Conservation (phyloP, 2,797 vertebrate species). For the Clarias pachynema region DNA sequence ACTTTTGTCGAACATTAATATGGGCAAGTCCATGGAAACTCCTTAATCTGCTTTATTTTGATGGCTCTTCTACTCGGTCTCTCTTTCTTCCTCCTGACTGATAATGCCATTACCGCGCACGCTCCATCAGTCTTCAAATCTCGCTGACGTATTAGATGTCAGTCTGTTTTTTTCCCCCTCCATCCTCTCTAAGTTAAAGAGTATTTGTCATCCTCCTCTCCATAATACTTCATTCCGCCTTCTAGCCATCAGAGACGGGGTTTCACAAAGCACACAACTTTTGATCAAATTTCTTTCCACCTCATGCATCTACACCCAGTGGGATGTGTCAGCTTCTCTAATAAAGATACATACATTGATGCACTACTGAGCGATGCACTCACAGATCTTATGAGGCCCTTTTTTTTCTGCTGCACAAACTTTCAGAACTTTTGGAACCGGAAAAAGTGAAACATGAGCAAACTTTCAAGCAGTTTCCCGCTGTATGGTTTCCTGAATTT, state of each 20-base stretch:
- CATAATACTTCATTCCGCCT: slow-evolving; percentile 33
- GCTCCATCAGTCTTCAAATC: slow-evolving; percentile 49
- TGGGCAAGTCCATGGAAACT: slow-evolving; percentile 41
- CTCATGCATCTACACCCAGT: slow-evolving; percentile 37
- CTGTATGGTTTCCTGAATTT: background rate
- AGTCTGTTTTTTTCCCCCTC: slow-evolving; percentile 31
- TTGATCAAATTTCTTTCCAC: slow-evolving; percentile 50
- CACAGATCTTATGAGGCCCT: background rate
- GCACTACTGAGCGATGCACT: slow-evolving; percentile 21
- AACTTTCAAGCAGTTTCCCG: background rate
- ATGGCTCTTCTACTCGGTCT: slow-evolving; percentile 41
- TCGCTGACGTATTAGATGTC: slow-evolving; percentile 51
- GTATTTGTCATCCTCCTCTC: slow-evolving; percentile 56
- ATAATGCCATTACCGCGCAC: slow-evolving; percentile 41
- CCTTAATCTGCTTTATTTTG: slow-evolving; percentile 46
- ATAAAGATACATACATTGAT: slow-evolving; percentile 29
- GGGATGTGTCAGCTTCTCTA: slow-evolving; percentile 36
- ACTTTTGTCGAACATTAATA: slow-evolving; percentile 56
- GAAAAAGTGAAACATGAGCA: background rate
- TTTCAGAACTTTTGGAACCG: background rate
- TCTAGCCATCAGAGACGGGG: slow-evolving; percentile 28
- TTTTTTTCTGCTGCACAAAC: background rate
- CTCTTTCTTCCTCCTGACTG: slow-evolving; percentile 24
- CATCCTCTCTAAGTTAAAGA: slow-evolving; percentile 41
- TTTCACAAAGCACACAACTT: slow-evolving; percentile 31